Percentiles rank a stretch among this genome's conserved stretches.
Evolutionary conservation across 1,140 invertebrate species (phyloP).

Genomic region (Rhyacophila brunnea): DNA sequence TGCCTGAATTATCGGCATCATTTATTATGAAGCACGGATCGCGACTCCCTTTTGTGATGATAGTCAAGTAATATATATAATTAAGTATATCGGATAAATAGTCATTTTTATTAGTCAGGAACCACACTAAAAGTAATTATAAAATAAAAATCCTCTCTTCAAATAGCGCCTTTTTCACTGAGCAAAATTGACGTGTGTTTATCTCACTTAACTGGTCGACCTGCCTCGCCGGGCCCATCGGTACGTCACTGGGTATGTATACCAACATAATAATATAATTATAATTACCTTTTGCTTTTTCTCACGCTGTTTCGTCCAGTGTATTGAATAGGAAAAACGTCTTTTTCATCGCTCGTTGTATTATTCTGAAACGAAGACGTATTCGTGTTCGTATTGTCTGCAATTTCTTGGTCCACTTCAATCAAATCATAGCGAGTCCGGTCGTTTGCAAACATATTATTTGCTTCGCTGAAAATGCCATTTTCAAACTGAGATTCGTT

Average conservation of each 20-base stretch:
- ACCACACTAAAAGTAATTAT: no score
- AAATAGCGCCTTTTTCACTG: not conserved
- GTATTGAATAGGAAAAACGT: constrained; percentile 16
- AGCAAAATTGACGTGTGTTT: no score
- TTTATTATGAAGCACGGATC: no score
- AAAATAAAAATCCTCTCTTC: not conserved
- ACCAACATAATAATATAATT: no score
- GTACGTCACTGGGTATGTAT: no score
- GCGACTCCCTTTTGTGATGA: no score
- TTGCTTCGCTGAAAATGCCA: not conserved
- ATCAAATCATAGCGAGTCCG: constrained; percentile 2
- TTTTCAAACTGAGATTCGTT: no score
- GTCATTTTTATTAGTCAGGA: no score
- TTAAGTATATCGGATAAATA: not conserved
- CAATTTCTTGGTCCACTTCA: constrained; percentile 1
- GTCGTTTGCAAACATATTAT: not conserved
- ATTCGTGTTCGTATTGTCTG: constrained; percentile 13
- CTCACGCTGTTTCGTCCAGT: constrained; percentile 24
- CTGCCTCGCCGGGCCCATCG: constrained; percentile 11
- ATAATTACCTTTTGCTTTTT: not conserved
- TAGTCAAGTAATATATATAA: no score
- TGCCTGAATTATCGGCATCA: no score
- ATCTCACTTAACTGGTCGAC: not conserved
- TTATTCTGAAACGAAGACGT: constrained; percentile 15
- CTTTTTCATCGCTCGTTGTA: constrained; percentile 4